Base-by-base conservation (phyloP, 2,113 vertebrate genomes). In the Arvicanthis niloticus region DNA sequence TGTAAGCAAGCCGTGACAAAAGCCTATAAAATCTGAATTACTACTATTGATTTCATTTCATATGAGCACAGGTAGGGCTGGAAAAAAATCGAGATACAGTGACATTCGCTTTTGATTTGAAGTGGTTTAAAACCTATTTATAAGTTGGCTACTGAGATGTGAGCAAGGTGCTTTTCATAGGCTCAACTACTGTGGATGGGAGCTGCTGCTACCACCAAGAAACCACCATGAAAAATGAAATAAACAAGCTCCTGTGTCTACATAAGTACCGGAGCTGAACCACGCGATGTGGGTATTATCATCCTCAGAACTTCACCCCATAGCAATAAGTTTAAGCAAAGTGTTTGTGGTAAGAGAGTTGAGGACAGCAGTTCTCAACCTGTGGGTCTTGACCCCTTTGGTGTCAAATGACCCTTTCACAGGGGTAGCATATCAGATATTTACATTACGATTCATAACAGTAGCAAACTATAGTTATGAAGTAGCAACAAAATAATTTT, bases 101-200 rank as follows among this genome's bases (percentile, higher is more conserved):
- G 45, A 89, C 68, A 22, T 84, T 89, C 45, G 24, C 72, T 77
- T 97, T 88, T 40, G 62, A 53, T 58, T 67, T 87, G 34, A 87
- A 86, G 72, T 82, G 5, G 7, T 86, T 97, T 92, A 88, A 95
- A 91, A 92, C 22, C 56, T 93, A 73, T 37, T 62, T 45, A 37
- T 73, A 24, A 17, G 58, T 31, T 42, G n/a, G 53, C 70, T 34
- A 17, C 26, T 34, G 53, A 34, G 51, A 42, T 1, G n/a, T 31
- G 53, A 89, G 51, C 51, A 60, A 60, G 26, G 53, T 37, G 19
- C 31, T 68, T 2, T 68, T 21, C 45, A 24, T 22, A 24, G 48
- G 45, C 19, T 87, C 29, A 68, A 13, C 42, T 51, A 13, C 48
- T 24, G 37, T 37, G 10, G 17, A 37, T 15, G n/a, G 48, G 48